These are phyloP conservation scores for Pycnonotus jocosus DNA, from an alignment of 2,113 vertebrate genomes.

Conservation along the genomic window DNA sequence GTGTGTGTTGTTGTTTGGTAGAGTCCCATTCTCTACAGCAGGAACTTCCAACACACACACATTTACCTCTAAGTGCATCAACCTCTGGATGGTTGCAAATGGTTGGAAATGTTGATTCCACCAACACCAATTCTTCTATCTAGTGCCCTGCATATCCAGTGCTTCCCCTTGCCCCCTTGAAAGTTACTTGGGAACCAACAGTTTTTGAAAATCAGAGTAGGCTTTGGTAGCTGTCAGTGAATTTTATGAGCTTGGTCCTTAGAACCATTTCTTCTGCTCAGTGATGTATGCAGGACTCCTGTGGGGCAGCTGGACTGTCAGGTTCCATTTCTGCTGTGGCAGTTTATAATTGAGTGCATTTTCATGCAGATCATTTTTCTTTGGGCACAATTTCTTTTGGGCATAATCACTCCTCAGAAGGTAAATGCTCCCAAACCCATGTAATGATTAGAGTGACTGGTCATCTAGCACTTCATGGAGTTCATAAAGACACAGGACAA, in stretches of 20 bases:
- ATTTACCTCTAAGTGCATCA: background rate
- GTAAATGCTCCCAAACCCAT: background rate
- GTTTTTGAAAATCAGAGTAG: background rate
- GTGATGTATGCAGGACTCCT: background rate
- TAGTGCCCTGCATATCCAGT: background rate
- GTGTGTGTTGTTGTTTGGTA: background rate
- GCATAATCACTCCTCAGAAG: conserved; percentile 15
- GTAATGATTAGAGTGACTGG: conserved; percentile 11
- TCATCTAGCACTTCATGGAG: background rate
- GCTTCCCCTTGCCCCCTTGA: background rate
- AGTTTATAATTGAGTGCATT: conserved; percentile 50
- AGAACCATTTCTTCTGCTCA: background rate
- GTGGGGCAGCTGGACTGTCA: conserved; percentile 3
- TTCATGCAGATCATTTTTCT: conserved; percentile 41
- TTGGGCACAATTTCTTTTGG: conserved; percentile 16
- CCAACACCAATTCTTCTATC: background rate
- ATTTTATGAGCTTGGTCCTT: background rate
- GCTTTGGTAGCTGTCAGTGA: background rate
- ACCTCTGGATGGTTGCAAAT: background rate
- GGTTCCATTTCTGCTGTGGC: background rate
- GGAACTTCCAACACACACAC: background rate
- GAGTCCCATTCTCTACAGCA: background rate
- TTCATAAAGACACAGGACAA: background rate
- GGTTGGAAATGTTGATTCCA: background rate
- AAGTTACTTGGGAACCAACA: background rate